A percentile compares a stretch with the other conserved stretches of the same genome.
phyloP scores from a whole-genome alignment of 2,797 vertebrate genomes.

The Notoglanidium macrostoma region DNA sequence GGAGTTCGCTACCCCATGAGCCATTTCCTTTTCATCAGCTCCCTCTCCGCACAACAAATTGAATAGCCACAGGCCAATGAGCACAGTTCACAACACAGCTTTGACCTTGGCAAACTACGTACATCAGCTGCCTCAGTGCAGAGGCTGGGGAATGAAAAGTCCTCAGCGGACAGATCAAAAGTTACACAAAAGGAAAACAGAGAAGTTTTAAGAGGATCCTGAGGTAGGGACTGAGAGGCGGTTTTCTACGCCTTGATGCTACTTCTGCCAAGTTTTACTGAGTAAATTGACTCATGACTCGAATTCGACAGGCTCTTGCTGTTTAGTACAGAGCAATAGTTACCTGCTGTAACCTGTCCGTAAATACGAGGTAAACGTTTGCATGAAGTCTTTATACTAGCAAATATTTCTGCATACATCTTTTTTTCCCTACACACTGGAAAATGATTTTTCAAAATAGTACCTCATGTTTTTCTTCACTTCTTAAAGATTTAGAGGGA shows the following conservation, averaged over 20 bases:
- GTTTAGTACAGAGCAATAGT: not conserved
- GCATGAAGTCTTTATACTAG: not conserved
- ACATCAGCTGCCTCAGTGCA: slow-evolving; percentile 3
- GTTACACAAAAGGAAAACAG: slow-evolving; percentile 5
- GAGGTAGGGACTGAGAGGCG: not conserved
- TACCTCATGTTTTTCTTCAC: not conserved
- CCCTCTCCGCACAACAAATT: slow-evolving; percentile 40
- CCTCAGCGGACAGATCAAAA: not conserved
- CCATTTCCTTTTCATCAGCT: slow-evolving; percentile 40
- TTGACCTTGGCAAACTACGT: slow-evolving; percentile 48
- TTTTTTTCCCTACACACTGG: not conserved
- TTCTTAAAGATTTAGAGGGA: not conserved
- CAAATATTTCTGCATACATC: not conserved
- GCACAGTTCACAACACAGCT: slow-evolving; percentile 37
- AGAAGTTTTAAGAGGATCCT: not conserved
- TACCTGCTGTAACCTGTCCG: not conserved
- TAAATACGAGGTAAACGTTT: not conserved
- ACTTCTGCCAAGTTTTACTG: not conserved
- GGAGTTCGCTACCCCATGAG: slow-evolving; percentile 12
- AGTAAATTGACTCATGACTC: not conserved
- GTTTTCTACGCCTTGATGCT: not conserved
- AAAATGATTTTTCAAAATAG: not conserved
- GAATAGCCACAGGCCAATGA: slow-evolving; percentile 48
- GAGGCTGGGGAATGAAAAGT: slow-evolving; percentile 4
- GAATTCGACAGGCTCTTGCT: not conserved